These are phyloP conservation scores for Zaprionus vittiger DNA, from an alignment of 1,140 invertebrate species.

Conservation along the genomic window DNA sequence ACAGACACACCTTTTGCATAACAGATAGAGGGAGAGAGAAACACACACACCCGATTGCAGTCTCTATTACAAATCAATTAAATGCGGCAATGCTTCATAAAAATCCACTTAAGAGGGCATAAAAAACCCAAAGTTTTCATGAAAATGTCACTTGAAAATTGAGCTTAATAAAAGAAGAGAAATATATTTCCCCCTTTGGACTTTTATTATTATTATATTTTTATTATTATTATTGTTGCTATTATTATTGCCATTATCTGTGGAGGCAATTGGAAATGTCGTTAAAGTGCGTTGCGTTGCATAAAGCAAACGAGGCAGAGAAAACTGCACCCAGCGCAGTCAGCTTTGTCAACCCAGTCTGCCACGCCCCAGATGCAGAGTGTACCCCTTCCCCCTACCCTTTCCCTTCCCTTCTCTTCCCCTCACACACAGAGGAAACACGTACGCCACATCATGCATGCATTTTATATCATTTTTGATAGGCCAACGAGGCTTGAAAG, in stretches of 20 bases:
- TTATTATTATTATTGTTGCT: slow-evolving; percentile 56
- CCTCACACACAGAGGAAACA: slow-evolving; percentile 61
- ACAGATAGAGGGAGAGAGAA: slow-evolving; percentile 11
- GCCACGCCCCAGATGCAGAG: slow-evolving; percentile 50
- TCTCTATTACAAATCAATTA: slow-evolving; percentile 82
- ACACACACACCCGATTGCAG: slow-evolving; percentile 36
- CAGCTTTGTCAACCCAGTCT: slow-evolving; percentile 55
- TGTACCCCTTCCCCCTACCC: not conserved
- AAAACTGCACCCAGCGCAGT: slow-evolving; percentile 40
- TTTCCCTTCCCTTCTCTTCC: not conserved
- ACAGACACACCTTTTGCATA: slow-evolving; percentile 59
- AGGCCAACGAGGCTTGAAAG: slow-evolving; percentile 81
- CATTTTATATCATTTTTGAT: slow-evolving; percentile 80
- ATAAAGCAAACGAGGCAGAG: slow-evolving; percentile 22
- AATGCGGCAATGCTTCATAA: slow-evolving; percentile 76
- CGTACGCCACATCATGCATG: slow-evolving; percentile 71
- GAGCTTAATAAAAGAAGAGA: slow-evolving; percentile 59
- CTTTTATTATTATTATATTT: slow-evolving; percentile 29
- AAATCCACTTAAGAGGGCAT: slow-evolving; percentile 69
- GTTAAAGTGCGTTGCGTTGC: slow-evolving; percentile 62
- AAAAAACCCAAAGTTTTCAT: slow-evolving; percentile 46
- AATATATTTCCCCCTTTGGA: slow-evolving; percentile 25
- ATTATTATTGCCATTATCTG: slow-evolving; percentile 36
- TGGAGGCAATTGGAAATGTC: slow-evolving; percentile 62
- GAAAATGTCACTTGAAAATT: slow-evolving; percentile 55